Conservation (phyloP, 2,888 invertebrate species). For the Atethmia centrago region DNA sequence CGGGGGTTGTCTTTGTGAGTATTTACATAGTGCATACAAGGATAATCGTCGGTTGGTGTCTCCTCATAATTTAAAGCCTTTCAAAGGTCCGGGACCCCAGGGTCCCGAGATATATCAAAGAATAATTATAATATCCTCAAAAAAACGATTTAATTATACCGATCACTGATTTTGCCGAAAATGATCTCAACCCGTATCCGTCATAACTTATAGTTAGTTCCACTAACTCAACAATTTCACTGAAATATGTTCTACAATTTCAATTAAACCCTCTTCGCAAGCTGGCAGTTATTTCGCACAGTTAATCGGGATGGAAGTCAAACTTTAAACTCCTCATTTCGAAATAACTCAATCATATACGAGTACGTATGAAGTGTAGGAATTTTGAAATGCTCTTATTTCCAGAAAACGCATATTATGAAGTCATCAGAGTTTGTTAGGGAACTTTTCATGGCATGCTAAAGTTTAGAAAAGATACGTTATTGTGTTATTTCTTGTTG, state of each 20-base stretch:
- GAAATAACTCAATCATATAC: conserved; percentile 26
- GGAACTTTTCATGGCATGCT: neutral
- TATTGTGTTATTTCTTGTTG: too few relatives aligned
- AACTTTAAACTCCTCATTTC: conserved; percentile 36
- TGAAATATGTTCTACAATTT: conserved; percentile 46
- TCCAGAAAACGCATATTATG: neutral
- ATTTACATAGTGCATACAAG: too few relatives aligned
- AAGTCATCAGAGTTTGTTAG: neutral
- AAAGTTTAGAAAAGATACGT: neutral
- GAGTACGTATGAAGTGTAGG: too few relatives aligned
- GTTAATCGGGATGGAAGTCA: conserved; percentile 36
- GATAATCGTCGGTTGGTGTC: too few relatives aligned
- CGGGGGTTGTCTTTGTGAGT: too few relatives aligned
- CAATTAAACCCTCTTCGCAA: conserved; percentile 52
- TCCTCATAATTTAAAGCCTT: too few relatives aligned
- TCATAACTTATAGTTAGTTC: conserved; percentile 12
- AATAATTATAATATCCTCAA: too few relatives aligned
- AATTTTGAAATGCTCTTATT: conserved; percentile 11
- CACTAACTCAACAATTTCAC: conserved; percentile 32
- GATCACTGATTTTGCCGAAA: too few relatives aligned
- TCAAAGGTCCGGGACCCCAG: too few relatives aligned
- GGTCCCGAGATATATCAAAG: too few relatives aligned
- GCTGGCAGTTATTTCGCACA: conserved; percentile 42
- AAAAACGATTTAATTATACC: too few relatives aligned
- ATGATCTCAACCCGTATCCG: conserved; percentile 4